Evolutionary conservation across 2,113 vertebrate genomes (phyloP).

Genomic region (Deroptyus accipitrinus): DNA sequence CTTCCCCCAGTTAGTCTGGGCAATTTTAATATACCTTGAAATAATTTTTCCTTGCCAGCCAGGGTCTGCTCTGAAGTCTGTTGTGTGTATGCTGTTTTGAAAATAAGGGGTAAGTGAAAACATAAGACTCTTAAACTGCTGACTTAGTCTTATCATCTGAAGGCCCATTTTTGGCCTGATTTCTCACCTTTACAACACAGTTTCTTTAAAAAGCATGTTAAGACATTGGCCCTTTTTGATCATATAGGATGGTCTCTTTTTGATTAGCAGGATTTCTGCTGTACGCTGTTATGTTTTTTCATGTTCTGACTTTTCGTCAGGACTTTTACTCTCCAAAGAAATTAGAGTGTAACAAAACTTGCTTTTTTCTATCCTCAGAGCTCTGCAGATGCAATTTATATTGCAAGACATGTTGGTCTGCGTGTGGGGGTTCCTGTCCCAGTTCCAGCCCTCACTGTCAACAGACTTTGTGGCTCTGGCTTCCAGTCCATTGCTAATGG

Average conservation of each 20-base stretch:
- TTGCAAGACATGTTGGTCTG: slow-evolving; percentile 91
- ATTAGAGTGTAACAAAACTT: neutral
- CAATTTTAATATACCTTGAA: neutral
- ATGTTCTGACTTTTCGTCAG: neutral
- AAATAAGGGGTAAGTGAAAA: neutral
- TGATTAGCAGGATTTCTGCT: neutral
- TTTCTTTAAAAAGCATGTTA: neutral
- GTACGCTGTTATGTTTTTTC: neutral
- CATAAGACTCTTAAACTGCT: neutral
- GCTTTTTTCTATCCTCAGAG: slow-evolving; percentile 70
- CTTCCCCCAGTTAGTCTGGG: neutral
- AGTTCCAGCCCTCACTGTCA: slow-evolving; percentile 87
- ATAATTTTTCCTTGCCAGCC: neutral
- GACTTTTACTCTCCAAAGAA: neutral
- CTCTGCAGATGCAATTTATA: slow-evolving; percentile 83
- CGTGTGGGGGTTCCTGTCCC: slow-evolving; percentile 84
- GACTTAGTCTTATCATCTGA: neutral
- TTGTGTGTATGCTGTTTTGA: neutral
- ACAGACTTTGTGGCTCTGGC: slow-evolving; percentile 95
- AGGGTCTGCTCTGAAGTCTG: neutral
- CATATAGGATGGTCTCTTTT: no score
- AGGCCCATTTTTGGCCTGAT: neutral
- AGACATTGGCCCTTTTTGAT: neutral
- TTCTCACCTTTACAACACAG: neutral
- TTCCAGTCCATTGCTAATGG: slow-evolving; percentile 93